phyloP scores from a whole-genome alignment of 2,888 invertebrate species.

The Zygogramma bicolorata region DNA sequence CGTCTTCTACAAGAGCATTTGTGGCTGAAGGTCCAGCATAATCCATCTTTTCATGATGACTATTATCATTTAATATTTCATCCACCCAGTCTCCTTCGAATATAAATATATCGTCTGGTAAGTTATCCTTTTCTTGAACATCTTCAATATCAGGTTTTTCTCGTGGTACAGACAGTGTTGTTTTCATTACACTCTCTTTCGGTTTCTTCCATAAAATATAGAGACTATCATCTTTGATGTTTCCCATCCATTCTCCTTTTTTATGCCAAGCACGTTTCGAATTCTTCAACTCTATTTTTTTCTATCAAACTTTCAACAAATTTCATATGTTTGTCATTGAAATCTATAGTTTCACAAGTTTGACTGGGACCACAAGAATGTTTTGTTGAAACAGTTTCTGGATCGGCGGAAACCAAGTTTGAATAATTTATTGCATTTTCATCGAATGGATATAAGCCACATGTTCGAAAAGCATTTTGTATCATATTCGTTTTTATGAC shows the following conservation, averaged over 20 bases:
- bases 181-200: background rate
- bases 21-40: background rate
- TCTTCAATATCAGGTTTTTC: background rate
- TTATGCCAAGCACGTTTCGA: background rate
- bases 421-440: constrained; percentile 16
- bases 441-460: constrained; percentile 23
- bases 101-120: no score
- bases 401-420: constrained; percentile 12
- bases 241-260: background rate
- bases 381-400: no score
- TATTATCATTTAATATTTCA: no score
- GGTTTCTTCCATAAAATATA: background rate
- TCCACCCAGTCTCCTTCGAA: no score
- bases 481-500: constrained; percentile 14
- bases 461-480: constrained; percentile 22
- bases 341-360: background rate
- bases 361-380: background rate
- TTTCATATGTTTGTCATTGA: no score
- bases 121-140: background rate
- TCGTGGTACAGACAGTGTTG: background rate
- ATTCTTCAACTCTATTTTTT: background rate
- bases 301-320: no score
- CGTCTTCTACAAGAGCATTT: background rate
- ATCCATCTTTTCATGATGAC: background rate
- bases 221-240: background rate